Percentiles rank a stretch among this genome's conserved stretches.
phyloP scores from a whole-genome alignment of 2,113 vertebrate genomes.

The Arvicanthis niloticus region DNA sequence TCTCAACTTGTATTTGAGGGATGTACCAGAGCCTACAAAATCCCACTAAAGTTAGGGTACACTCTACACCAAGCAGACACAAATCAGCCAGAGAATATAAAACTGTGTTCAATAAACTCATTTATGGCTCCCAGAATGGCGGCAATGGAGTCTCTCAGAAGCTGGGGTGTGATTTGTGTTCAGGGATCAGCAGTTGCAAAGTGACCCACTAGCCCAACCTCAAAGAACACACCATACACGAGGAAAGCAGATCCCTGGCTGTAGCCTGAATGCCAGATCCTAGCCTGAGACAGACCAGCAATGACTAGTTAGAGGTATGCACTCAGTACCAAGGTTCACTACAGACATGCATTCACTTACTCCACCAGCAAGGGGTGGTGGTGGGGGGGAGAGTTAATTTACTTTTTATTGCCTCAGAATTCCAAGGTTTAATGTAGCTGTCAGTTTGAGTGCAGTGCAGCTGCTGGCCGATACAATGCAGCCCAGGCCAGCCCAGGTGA shows the following conservation, averaged over 20 bases:
- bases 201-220: slow-evolving; percentile 76
- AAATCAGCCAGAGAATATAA: slow-evolving; percentile 68
- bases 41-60: slow-evolving; percentile 60
- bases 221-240: slow-evolving; percentile 52
- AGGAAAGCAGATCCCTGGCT: slow-evolving; percentile 63
- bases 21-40: slow-evolving; percentile 44
- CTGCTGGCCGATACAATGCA: slow-evolving; percentile 87
- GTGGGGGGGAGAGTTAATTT: slow-evolving; percentile 88
- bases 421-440: slow-evolving; percentile 91
- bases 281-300: slow-evolving; percentile 81
- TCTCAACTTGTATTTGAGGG: slow-evolving; percentile 48
- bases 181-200: slow-evolving; percentile 60
- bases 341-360: slow-evolving; percentile 89
- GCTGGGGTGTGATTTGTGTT: slow-evolving; percentile 64
- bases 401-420: slow-evolving; percentile 90
- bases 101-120: slow-evolving; percentile 43
- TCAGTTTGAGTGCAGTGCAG: slow-evolving; percentile 89
- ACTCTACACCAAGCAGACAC: slow-evolving; percentile 68
- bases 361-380: slow-evolving; percentile 83
- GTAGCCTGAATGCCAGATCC: slow-evolving; percentile 72
- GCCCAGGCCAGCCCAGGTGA: slow-evolving; percentile 83
- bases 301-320: slow-evolving; percentile 83
- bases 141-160: slow-evolving; percentile 68
- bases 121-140: slow-evolving; percentile 65
- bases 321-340: slow-evolving; percentile 84